Conservation (phyloP, 30 jellyfish, hydroid and myxozoan species). For the Turritopsis rubra region DNA sequence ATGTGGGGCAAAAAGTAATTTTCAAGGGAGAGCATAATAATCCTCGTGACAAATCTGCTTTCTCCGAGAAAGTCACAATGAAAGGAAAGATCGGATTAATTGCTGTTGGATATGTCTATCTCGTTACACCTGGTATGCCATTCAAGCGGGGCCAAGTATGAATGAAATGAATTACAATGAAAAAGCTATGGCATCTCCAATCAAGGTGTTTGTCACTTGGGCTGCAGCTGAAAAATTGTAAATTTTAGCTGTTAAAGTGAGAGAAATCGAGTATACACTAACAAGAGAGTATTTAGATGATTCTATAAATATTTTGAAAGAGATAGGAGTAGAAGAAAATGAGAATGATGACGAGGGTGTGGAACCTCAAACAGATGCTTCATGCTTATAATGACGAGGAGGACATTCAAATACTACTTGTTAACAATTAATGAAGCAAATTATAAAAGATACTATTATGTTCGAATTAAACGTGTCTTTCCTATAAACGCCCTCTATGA, state of each 20-base stretch:
- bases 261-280: slow-evolving; percentile 2
- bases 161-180: not conserved
- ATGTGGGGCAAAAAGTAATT: not conserved
- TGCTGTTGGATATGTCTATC: slow-evolving; percentile 14
- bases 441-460: too few relatives aligned
- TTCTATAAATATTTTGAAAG: not conserved
- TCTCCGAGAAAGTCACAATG: not conserved
- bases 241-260: not conserved
- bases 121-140: slow-evolving; percentile 4
- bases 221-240: not conserved
- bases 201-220: not conserved
- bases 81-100: slow-evolving; percentile 11
- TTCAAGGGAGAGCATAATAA: not conserved
- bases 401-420: not conserved
- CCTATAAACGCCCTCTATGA: too few relatives aligned
- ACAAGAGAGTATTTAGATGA: not conserved
- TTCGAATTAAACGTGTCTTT: too few relatives aligned
- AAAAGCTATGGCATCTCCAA: not conserved
- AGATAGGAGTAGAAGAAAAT: not conserved
- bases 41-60: not conserved
- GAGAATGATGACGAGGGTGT: not conserved
- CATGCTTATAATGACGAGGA: not conserved
- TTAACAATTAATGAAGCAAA: too few relatives aligned
- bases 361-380: too few relatives aligned
- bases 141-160: not conserved